These are phyloP conservation scores for Poecilobothrus nobilitatus DNA, from an alignment of 2,888 invertebrate genomes.

Conservation along the genomic window DNA sequence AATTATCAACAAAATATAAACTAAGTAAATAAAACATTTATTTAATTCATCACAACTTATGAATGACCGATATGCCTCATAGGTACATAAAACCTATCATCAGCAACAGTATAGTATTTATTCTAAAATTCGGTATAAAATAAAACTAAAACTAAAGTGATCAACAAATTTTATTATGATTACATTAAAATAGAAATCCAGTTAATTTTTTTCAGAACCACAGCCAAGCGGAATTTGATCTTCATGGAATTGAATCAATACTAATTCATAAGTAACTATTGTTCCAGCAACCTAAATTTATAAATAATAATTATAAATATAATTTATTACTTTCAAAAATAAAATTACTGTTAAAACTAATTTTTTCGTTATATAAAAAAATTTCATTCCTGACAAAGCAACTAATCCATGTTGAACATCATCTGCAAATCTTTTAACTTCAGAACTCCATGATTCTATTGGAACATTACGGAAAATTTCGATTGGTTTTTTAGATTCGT, in stretches of 20 bases:
- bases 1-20: too few relatives aligned
- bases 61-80: too few relatives aligned
- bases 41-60: too few relatives aligned
- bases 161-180: too few relatives aligned
- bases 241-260: constrained; percentile 50
- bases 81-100: too few relatives aligned
- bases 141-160: too few relatives aligned
- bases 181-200: too few relatives aligned
- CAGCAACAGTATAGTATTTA: too few relatives aligned
- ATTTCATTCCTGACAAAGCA: constrained; percentile 41
- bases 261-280: constrained; percentile 52
- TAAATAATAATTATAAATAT: constrained; percentile 12
- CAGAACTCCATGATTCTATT: constrained; percentile 44
- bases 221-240: constrained; percentile 34
- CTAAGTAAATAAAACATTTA: too few relatives aligned
- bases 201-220: not conserved
- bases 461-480: constrained; percentile 44
- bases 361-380: constrained; percentile 40
- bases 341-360: constrained; percentile 38
- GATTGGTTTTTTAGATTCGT: constrained; percentile 46
- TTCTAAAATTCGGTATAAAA: too few relatives aligned
- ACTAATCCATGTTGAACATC: constrained; percentile 39
- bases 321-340: not conserved
- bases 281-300: constrained; percentile 49
- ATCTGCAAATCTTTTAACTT: constrained; percentile 39